Evolutionary conservation across 2,797 vertebrate species (phyloP).

Genomic region (Heliangelus exortis): DNA sequence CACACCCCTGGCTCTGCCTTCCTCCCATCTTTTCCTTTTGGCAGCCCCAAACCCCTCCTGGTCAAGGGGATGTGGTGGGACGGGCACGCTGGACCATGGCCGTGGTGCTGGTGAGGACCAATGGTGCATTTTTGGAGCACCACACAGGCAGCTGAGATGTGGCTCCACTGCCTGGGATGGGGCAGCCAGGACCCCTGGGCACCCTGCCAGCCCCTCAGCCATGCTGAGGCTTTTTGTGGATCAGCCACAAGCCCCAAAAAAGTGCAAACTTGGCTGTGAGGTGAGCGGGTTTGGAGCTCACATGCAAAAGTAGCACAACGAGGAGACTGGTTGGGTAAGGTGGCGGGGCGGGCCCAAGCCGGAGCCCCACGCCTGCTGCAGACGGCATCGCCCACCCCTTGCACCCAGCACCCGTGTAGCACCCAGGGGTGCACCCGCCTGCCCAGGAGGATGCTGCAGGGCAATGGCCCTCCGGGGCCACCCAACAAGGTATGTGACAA

Average conservation of each 20-base stretch:
- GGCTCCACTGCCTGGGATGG: accelerated
- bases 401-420: neutral
- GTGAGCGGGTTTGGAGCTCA: slow-evolving; percentile 43
- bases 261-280: slow-evolving; percentile 34
- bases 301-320: slow-evolving; percentile 50
- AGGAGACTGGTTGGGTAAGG: slow-evolving; percentile 77
- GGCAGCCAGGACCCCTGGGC: accelerated
- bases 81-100: accelerated
- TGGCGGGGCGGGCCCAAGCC: slow-evolving; percentile 6
- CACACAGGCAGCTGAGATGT: accelerated
- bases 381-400: slow-evolving; percentile 28
- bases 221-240: neutral
- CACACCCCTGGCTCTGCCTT: neutral
- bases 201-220: accelerated
- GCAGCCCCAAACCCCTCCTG: neutral
- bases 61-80: neutral
- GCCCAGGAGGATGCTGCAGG: slow-evolving; percentile 45
- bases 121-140: neutral
- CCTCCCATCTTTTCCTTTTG: neutral
- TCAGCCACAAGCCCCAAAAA: neutral
- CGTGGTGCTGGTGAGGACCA: accelerated
- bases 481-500: slow-evolving; percentile 60
- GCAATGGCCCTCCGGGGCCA: neutral
- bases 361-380: neutral
- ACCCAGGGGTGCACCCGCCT: slow-evolving; percentile 27